These are phyloP conservation scores for Lamellibrachia columna DNA, from an alignment of 2,888 invertebrate species.

Conservation along the genomic window DNA sequence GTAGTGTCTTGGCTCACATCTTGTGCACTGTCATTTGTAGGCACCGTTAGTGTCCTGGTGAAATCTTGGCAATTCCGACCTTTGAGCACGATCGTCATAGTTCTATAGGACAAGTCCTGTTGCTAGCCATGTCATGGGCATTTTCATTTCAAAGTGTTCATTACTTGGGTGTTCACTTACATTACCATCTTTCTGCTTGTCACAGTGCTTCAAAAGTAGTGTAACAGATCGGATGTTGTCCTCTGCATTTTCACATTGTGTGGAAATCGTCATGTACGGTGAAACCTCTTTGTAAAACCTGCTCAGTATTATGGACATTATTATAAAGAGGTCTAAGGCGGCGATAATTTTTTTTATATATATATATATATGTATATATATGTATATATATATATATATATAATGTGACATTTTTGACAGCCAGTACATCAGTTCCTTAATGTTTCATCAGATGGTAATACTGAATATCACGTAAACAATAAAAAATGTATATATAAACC, in stretches of 20 bases:
- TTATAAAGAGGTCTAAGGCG: neutral
- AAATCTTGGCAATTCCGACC: neutral
- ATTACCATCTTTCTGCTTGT: neutral
- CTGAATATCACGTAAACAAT: neutral
- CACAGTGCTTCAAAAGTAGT: neutral
- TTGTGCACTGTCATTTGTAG: neutral
- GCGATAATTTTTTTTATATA: neutral
- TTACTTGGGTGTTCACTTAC: neutral
- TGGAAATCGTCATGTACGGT: neutral
- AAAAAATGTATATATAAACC: neutral
- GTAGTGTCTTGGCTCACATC: neutral
- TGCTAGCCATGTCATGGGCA: neutral
- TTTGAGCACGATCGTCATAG: neutral
- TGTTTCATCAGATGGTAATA: too few species aligned
- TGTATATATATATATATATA: too few species aligned
- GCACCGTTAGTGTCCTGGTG: neutral
- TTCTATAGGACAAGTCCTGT: neutral
- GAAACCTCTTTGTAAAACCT: neutral
- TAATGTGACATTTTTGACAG: neutral
- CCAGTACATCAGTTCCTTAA: neutral
- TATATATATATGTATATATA: too few species aligned
- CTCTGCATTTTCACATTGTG: neutral
- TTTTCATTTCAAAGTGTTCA: neutral
- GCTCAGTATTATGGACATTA: neutral
- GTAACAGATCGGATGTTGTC: neutral